Percentiles rank a stretch among this genome's conserved stretches.
Conservation (phyloP, 2,888 invertebrate species). For the Tetramorium bicarinatum region DNA sequence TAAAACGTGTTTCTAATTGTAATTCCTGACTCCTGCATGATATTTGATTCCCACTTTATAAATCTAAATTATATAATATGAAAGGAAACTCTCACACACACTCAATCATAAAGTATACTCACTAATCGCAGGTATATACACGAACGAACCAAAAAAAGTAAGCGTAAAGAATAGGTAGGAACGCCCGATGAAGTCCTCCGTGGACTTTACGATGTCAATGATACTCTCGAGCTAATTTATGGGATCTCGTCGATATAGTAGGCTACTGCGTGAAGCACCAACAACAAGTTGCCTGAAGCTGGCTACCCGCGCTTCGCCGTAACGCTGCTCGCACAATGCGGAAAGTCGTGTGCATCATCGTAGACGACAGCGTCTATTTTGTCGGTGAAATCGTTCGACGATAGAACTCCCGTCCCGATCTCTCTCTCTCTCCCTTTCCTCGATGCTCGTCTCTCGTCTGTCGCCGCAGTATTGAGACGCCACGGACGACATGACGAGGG, state of each 20-base stretch:
- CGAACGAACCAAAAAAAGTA: background rate
- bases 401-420: slow-evolving; percentile 58
- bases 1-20: background rate
- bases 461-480: slow-evolving; percentile 81
- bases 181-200: slow-evolving; percentile 43
- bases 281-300: slow-evolving; percentile 69
- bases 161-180: slow-evolving; percentile 21
- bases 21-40: background rate
- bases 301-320: slow-evolving; percentile 42
- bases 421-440: slow-evolving; percentile 10
- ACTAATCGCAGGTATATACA: background rate
- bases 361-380: slow-evolving; percentile 72
- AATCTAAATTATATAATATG: background rate
- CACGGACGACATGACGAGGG: slow-evolving; percentile 84
- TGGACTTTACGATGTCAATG: slow-evolving; percentile 50
- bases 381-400: slow-evolving; percentile 79
- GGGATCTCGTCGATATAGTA: slow-evolving; percentile 73
- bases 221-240: slow-evolving; percentile 78
- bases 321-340: slow-evolving; percentile 47
- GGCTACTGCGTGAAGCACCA: slow-evolving; percentile 58
- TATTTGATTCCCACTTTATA: background rate
- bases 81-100: background rate
- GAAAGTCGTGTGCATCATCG: slow-evolving; percentile 56
- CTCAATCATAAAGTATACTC: background rate
- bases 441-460: slow-evolving; percentile 30